These are phyloP conservation scores for Drosophila seclusa DNA, from an alignment of 2,888 invertebrate genomes.

Conservation along the genomic window DNA sequence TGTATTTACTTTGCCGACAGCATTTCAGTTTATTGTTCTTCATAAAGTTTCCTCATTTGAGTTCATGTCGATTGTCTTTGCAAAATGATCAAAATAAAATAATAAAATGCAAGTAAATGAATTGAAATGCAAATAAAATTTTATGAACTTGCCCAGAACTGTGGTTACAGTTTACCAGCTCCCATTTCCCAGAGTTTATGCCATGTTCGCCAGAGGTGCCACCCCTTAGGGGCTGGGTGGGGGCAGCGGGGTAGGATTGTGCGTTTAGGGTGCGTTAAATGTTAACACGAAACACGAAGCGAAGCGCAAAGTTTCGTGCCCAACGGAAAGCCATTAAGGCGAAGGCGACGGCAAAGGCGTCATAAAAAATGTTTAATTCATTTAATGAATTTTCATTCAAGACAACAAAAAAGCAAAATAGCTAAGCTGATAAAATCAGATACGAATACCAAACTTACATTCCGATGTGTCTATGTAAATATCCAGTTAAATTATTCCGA, in stretches of 20 bases:
- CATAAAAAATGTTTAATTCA: constrained; percentile 60
- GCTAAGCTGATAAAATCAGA: constrained; percentile 33
- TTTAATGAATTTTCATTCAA: constrained; percentile 58
- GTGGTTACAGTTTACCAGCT: constrained; percentile 33
- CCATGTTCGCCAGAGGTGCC: constrained; percentile 1
- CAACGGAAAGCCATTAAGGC: constrained; percentile 54
- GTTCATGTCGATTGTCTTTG: constrained; percentile 72
- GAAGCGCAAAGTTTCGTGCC: constrained; percentile 44
- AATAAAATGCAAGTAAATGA: constrained; percentile 75
- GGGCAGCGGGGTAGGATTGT: neutral
- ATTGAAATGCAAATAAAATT: constrained; percentile 78
- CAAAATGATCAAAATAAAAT: constrained; percentile 68
- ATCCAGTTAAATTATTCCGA: neutral
- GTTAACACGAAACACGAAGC: constrained; percentile 69
- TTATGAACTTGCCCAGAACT: constrained; percentile 63
- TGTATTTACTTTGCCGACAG: neutral
- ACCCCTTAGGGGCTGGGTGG: neutral
- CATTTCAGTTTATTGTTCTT: constrained; percentile 47
- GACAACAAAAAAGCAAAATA: constrained; percentile 32
- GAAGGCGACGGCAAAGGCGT: constrained; percentile 41
- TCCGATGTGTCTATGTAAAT: neutral
- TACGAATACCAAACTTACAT: neutral
- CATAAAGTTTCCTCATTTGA: constrained; percentile 69
- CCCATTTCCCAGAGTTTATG: constrained; percentile 3
- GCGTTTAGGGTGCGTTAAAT: constrained; percentile 70